A percentile compares a stretch with the other conserved stretches of the same genome.
Evolutionary conservation across 2,888 invertebrate genomes (phyloP).

Genomic region (Capitulum mitella): DNA sequence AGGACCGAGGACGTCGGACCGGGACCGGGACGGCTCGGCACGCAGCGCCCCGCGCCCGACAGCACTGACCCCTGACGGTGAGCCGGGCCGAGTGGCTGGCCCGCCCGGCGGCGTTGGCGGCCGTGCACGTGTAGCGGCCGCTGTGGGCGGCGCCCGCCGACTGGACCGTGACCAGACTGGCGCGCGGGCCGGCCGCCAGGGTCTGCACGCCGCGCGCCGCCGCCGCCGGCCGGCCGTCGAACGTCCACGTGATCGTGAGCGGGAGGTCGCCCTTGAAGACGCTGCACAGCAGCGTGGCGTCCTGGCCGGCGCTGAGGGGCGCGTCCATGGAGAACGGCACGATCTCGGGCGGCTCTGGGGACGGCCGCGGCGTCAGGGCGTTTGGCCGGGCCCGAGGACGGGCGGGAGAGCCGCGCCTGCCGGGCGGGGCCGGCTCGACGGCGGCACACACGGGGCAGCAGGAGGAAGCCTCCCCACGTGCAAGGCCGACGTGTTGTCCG

Average conservation of each 20-base stretch:
- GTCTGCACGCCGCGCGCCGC: constrained; percentile 31
- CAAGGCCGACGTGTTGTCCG: too few species aligned
- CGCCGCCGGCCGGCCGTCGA: constrained; percentile 31
- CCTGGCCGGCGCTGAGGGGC: constrained; percentile 35
- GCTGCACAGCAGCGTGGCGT: constrained; percentile 35
- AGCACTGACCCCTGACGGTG: constrained; percentile 27
- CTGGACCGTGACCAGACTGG: constrained; percentile 37
- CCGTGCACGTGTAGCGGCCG: constrained; percentile 39
- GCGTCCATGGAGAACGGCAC: constrained; percentile 37
- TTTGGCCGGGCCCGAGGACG: too few species aligned
- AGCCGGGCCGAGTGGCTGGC: constrained; percentile 34
- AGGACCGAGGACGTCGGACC: too few species aligned
- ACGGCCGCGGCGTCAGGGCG: neutral
- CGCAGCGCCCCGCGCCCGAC: too few species aligned
- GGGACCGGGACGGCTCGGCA: neutral
- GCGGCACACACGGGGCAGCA: too few species aligned
- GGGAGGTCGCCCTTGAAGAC: constrained; percentile 36
- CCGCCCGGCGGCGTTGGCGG: constrained; percentile 36
- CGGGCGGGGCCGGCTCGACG: too few species aligned
- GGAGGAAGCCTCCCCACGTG: too few species aligned
- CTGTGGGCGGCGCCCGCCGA: constrained; percentile 38
- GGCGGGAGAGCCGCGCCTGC: too few species aligned
- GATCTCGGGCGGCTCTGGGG: constrained; percentile 37
- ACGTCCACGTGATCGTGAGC: constrained; percentile 34
- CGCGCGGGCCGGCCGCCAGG: constrained; percentile 33